Conservation (phyloP, 64 coral and sea anemone genomes). For the Actinia tenebrosa region DNA sequence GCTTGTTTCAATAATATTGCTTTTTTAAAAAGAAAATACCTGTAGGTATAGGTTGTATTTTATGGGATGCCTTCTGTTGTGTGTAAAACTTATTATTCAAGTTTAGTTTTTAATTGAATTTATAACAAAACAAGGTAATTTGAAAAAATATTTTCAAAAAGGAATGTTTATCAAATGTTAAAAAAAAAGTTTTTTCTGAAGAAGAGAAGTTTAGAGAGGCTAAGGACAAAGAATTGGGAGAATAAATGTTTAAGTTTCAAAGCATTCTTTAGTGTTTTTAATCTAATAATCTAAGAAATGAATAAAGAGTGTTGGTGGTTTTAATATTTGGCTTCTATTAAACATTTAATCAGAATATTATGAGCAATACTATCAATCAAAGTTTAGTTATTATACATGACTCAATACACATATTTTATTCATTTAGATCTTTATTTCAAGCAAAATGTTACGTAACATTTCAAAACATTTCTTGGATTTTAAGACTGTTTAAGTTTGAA, state of each 20-base stretch:
- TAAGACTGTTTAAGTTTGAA: background rate
- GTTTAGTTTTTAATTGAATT: background rate
- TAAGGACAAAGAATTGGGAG: no score
- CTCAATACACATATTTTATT: background rate
- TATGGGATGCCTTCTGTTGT: background rate
- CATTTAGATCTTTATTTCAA: constrained; percentile 9
- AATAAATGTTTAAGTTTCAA: no score
- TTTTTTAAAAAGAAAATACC: background rate
- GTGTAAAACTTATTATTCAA: background rate
- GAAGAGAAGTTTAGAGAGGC: no score
- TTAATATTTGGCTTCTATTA: no score
- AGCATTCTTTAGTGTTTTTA: no score
- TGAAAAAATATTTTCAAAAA: background rate
- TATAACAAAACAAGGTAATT: background rate
- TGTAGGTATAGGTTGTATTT: background rate
- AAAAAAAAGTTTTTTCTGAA: no score
- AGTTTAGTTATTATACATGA: background rate
- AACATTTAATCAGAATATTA: no score
- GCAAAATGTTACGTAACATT: background rate
- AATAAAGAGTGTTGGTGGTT: no score
- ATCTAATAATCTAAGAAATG: no score
- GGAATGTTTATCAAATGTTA: no score
- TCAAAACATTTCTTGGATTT: background rate
- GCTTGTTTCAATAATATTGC: no score
- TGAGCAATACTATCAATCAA: no score